phyloP scores from a whole-genome alignment of 2,888 invertebrate species.

The Tipula helvola region DNA sequence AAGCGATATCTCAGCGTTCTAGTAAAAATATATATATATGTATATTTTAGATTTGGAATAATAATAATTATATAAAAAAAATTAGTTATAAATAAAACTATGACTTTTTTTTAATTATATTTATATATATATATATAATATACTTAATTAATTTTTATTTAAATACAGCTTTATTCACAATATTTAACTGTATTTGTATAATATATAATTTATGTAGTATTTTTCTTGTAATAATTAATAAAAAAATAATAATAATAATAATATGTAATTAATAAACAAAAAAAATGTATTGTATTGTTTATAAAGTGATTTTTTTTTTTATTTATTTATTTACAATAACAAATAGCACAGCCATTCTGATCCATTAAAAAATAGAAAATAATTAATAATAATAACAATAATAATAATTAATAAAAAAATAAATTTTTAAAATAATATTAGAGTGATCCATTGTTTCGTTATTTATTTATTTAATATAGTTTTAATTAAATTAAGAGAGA shows the following conservation, averaged over 20 bases:
- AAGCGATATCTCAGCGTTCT: neutral
- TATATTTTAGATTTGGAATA: neutral
- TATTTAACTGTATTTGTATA: neutral
- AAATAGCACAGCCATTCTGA: slow-evolving; percentile 13
- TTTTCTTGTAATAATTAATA: neutral
- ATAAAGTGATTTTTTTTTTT: slow-evolving; percentile 5
- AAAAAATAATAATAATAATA: neutral
- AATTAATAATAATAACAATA: neutral
- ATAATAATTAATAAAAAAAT: neutral
- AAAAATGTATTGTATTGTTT: neutral
- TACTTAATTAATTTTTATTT: neutral
- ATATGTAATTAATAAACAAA: neutral
- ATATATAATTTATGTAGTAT: neutral
- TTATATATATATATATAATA: neutral
- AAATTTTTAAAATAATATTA: neutral
- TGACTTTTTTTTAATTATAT: slow-evolving; percentile 9
- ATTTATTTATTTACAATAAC: slow-evolving; percentile 8
- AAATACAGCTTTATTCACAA: neutral
- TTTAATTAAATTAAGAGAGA: neutral
- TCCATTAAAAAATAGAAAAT: slow-evolving; percentile 6
- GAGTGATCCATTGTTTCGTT: slow-evolving; percentile 4
- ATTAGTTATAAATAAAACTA: slow-evolving; percentile 5
- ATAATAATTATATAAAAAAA: neutral
- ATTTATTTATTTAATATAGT: neutral
- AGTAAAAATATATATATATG: neutral